Base-by-base conservation (phyloP, 2,888 invertebrate genomes). In the Parnassius orleans region DNA sequence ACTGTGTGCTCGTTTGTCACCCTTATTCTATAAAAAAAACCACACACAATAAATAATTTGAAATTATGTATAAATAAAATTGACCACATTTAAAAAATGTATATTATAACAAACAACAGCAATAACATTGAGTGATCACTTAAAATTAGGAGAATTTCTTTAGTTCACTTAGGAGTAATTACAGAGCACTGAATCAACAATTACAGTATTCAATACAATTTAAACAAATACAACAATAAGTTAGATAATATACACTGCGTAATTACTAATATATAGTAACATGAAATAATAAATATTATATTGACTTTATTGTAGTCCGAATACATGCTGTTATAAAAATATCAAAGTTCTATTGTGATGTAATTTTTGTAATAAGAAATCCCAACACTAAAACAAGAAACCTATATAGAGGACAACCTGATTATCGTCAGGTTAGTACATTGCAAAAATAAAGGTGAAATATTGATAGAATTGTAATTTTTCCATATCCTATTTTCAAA, bases 101-200 rank as follows among this genome's bases (percentile, higher is more conserved):
- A 58, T 58, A 58, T 52, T 52, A 55, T 44, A 54, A 60, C 44
- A 51, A 60, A 55, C 52, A 53, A 53, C 60, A 60, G 19, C 60
- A 44, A 61, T 53, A 44, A 60, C 60, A 55, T 60, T 51, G 42
- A 60, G 44, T 11, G 9, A 58, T 24, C 11, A 33, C 33, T 7
- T 33, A 33, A 33, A 33, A 33, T 33, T 5, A 5, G 33, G 5
- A 33, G 7, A 33, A 33, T 15, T 15, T 14, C 9, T 48, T 33
- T 53, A 53, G n/a, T 12, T 9, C 10, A 15, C 12, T 12, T 14
- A 33, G 10, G 48, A 2, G 33, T 41, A 44, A 54, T 14, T 9
- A 57, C 57, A 11, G 24, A 47, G 12, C 12, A 9, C 15, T 2
- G 9, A 41, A 41, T 24, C 2, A 10, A 48, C 0, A 14, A 24